Percentiles rank a stretch among this genome's conserved stretches.
These are phyloP conservation scores for Elysia crispata DNA, from an alignment of 2,888 invertebrate genomes.

Conservation along the genomic window DNA sequence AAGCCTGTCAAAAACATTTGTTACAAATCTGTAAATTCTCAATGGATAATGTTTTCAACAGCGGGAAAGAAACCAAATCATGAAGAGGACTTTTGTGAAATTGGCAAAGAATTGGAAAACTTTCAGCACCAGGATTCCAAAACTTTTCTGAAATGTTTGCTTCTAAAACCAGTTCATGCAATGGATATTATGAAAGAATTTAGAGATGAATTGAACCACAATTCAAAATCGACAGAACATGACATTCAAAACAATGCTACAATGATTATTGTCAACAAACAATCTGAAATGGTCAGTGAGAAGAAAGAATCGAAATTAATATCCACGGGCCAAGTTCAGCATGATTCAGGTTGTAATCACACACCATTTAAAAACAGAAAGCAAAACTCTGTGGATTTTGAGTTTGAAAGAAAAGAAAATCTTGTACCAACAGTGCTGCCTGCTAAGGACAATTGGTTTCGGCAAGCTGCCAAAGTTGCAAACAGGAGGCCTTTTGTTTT, in stretches of 20 bases:
- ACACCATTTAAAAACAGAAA: too few relatives aligned
- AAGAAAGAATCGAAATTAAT: not conserved
- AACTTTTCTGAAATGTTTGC: constrained; percentile 36
- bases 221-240: not conserved
- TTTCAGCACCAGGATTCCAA: constrained; percentile 5
- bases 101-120: too few relatives aligned
- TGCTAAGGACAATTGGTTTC: not conserved
- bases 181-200: not conserved
- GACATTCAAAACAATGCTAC: not conserved
- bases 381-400: not conserved
- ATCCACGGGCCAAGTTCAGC: not conserved
- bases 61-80: too few relatives aligned
- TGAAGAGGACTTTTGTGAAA: too few relatives aligned
- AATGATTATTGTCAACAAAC: not conserved
- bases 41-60: too few relatives aligned
- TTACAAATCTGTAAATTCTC: too few relatives aligned
- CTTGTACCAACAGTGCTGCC: not conserved
- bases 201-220: not conserved
- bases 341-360: not conserved
- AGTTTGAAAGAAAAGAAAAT: not conserved
- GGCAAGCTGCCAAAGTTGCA: too few relatives aligned
- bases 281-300: not conserved
- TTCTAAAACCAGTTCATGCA: constrained; percentile 33
- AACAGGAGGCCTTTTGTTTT: too few relatives aligned
- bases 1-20: too few relatives aligned